Evolutionary conservation across 2,888 invertebrate species (phyloP), one percentile per base, ranked within the genome.

Genomic region (Hemicrepidius hirtus): DNA sequence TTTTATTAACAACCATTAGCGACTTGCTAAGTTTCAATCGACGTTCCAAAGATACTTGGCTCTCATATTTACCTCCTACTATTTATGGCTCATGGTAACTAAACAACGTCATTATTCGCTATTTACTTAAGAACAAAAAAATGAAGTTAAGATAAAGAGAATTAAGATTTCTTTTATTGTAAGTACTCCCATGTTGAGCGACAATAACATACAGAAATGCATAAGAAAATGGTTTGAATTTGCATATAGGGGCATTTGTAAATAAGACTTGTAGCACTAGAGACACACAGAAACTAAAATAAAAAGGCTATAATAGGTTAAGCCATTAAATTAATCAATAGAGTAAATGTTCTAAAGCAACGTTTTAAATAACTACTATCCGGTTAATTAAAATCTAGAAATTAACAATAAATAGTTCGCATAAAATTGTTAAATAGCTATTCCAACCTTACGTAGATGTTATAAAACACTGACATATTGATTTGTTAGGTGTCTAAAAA

Each of bases 381-480:
- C 5, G 24, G 5, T 24, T 24, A 24, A 24, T 24, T 24, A 16
- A 44, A 37, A 6, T 44, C 5, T n/a, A 3, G 41, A n/a, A 13
- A 44, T 12, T 6, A 44, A 44, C 41, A 44, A 44, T 44, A 44
- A 44, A 55, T 32, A 55, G 28, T 3, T 28, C 20, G 37, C 46
- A 62, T 21, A 32, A 62, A 41, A 62, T 44, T 44, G 6, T 46
- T 13, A 40, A 62, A 6, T 18, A 44, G 5, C 13, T 46, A 62
- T 62, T 62, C 62, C 62, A 62, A 62, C 62, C 44, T 24, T 9
- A 18, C 21, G 32, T 1, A 62, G 46, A 62, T 44, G 28, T 62
- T 44, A 28, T 44, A 41, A 41, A 24, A 24, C 5, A 24, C 3
- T 5, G 24, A 24, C 24, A 24, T 24, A 24, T 24, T 24, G 24